Conservation (phyloP, 2,113 vertebrate species). For the Lasiurus cinereus region DNA sequence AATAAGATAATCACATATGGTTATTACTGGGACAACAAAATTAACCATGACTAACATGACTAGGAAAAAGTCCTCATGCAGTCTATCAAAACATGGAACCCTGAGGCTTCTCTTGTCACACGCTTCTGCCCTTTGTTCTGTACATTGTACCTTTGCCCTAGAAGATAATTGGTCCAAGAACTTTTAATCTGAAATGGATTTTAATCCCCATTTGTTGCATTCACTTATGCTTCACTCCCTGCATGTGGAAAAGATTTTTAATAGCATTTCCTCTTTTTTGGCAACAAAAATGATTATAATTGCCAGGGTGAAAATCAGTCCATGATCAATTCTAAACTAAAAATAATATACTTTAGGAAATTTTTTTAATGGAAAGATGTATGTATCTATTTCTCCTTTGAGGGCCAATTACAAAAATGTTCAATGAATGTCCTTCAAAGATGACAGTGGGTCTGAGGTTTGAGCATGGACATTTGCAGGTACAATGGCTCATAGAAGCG, state of each 20-base stretch:
- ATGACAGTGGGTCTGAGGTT: background rate
- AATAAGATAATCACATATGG: background rate
- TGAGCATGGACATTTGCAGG: background rate
- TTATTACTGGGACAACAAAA: background rate
- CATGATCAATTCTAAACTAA: conserved; percentile 20
- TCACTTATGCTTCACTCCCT: background rate
- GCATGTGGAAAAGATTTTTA: conserved; percentile 10
- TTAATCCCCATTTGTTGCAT: background rate
- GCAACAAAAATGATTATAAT: background rate
- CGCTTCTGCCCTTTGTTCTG: background rate
- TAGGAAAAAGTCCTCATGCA: background rate
- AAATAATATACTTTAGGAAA: conserved; percentile 52
- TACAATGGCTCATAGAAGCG: background rate
- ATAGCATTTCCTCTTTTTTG: conserved; percentile 50
- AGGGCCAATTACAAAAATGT: conserved; percentile 23
- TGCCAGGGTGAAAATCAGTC: background rate
- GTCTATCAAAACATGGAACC: background rate
- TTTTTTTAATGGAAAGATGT: conserved; percentile 56
- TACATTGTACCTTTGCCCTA: background rate
- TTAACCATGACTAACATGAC: background rate
- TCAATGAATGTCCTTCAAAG: conserved; percentile 1
- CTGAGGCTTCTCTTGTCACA: background rate
- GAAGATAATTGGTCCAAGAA: conserved; percentile 9
- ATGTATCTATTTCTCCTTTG: conserved; percentile 22
- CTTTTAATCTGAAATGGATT: conserved; percentile 16